Evolutionary conservation across 1,140 invertebrate genomes (phyloP), one percentile per base, ranked within the genome.

Genomic region (Centruroides sculpturatus): DNA sequence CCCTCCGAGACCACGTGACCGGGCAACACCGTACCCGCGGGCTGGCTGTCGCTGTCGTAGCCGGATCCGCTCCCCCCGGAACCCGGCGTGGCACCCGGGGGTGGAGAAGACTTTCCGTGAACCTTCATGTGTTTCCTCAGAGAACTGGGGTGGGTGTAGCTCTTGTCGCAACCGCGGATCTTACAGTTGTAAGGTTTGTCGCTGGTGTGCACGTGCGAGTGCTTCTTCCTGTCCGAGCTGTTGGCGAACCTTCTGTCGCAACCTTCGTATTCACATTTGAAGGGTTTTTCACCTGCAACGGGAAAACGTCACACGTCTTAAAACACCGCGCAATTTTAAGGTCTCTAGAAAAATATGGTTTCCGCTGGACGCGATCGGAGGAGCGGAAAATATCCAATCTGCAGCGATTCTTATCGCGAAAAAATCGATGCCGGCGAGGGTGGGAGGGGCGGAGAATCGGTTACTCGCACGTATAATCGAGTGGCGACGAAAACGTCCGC

Each of bases 151-250:
- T 98, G 95, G n/a, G 95, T 98, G 80, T 99, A 99, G 55, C 89
- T 94, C 78, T 98, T 98, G 80, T 97, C 93, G 78, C 94, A 98
- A 66, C 93, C 93, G 59, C 86, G 80, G 36, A 96, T 83, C 66
- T 92, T 86, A 77, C 95, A 98, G 78, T 93, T 96, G 82, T 98
- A 98, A 5, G 95, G 95, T 76, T 98, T 98, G 79, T 98, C 93
- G 34, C 88, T 93, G 23, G 93, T 97, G 80, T 98, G 95, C 35
- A 99, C 95, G 77, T 98, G 95, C 55, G 90, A 94, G 73, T 99
- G 95, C 76, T 99, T 99, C 80, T 99, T 99, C 61, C 95, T 79
- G 77, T 98, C 95, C 59, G 92, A 97, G 66, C 90, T 94, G 79
- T 99, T 99, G 64, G 95, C 95, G 74, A 99, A 99, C 57, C 92